Conservation (phyloP, 1,140 invertebrate genomes). For the Drosophila lowei region DNA sequence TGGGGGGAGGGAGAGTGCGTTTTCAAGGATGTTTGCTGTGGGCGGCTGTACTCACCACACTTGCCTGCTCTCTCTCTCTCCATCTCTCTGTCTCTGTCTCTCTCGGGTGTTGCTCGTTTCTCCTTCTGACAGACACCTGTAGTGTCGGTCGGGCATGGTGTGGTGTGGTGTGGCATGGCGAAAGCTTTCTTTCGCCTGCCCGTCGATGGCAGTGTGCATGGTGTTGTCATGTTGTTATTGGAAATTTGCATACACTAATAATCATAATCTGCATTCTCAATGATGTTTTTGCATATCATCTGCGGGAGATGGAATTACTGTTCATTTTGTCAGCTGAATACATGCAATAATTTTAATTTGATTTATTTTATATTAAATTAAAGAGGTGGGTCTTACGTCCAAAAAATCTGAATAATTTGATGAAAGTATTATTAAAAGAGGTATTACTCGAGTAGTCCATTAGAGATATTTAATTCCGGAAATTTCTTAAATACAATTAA, state of each 20-base stretch:
- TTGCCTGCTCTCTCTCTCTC: conserved; percentile 37
- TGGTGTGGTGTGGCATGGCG: neutral
- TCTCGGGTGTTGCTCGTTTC: conserved; percentile 24
- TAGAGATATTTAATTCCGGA: too few relatives aligned
- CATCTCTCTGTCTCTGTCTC: conserved; percentile 17
- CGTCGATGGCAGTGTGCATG: conserved; percentile 10
- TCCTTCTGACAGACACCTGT: conserved; percentile 58
- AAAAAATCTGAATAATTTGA: too few relatives aligned
- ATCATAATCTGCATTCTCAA: neutral
- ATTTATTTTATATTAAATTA: too few relatives aligned
- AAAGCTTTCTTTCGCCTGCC: conserved; percentile 58
- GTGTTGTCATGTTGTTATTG: conserved; percentile 14
- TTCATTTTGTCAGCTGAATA: too few relatives aligned
- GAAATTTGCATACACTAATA: conserved; percentile 11
- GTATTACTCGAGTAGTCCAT: too few relatives aligned
- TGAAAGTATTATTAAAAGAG: too few relatives aligned
- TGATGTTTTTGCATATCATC: too few relatives aligned
- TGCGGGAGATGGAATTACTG: too few relatives aligned
- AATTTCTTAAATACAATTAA: too few relatives aligned
- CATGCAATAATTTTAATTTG: too few relatives aligned
- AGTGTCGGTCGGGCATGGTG: conserved; percentile 22
- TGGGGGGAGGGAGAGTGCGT: conserved; percentile 18
- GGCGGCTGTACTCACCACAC: conserved; percentile 59
- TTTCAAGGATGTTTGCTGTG: conserved; percentile 48
- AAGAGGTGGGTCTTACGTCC: too few relatives aligned